These are phyloP conservation scores for Apodemia zela DNA, from an alignment of 2,888 invertebrate species.

Conservation along the genomic window DNA sequence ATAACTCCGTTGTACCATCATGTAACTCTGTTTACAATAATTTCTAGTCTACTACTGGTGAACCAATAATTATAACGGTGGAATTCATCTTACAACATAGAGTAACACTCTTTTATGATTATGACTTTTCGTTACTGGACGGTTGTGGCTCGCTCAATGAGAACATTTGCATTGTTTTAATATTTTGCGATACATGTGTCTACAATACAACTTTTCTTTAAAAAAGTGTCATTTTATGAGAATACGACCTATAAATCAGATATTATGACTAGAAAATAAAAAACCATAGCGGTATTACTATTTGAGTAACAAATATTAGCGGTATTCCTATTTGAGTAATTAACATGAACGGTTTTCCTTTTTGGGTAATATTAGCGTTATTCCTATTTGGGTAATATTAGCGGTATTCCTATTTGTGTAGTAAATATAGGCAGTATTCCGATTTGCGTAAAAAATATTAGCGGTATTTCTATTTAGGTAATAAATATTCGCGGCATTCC, in stretches of 20 bases:
- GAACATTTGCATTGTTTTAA: neutral
- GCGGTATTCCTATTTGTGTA: too few relatives aligned
- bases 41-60: neutral
- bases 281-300: neutral
- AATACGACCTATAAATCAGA: neutral
- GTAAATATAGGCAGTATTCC: too few relatives aligned
- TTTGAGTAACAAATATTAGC: too few relatives aligned
- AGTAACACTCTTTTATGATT: constrained; percentile 12
- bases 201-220: neutral
- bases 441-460: too few relatives aligned
- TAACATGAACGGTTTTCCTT: too few relatives aligned
- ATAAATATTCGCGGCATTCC: too few relatives aligned
- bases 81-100: constrained; percentile 7
- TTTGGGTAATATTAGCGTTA: too few relatives aligned
- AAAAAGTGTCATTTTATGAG: too few relatives aligned
- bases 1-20: too few relatives aligned
- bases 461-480: too few relatives aligned
- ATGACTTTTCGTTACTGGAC: constrained; percentile 7
- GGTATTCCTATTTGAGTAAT: too few relatives aligned
- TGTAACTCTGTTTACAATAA: neutral
- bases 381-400: too few relatives aligned
- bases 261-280: neutral
- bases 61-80: constrained; percentile 7
- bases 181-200: neutral
- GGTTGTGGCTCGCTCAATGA: neutral